Evolutionary conservation across 2,888 invertebrate genomes (phyloP), one percentile per base, ranked within the genome.

Genomic region (Masnerella sp.): DNA sequence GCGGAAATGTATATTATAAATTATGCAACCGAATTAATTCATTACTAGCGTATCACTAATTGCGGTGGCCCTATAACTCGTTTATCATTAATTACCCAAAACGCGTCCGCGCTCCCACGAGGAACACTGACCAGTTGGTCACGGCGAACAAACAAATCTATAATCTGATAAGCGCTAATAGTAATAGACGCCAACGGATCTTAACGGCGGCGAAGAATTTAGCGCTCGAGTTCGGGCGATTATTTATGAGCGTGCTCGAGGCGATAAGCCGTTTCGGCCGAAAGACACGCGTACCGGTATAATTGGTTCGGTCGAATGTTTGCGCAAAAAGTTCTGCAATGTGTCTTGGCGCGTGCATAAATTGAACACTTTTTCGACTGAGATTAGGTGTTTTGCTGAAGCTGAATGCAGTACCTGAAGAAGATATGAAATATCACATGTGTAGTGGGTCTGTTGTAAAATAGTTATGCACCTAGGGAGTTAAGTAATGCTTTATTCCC

Each of bases 131-230:
- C 62, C 49, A 49, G 62, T 70, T 56, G 34, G 56, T 18, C 30
- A 14, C 56, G 49, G 51, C 38, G 62, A 56, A 58, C 70, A 70
- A 71, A 71, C 64, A 65, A 71, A 65, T 71, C 71, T 59, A 65
- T 71, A 59, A 71, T 45, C 65, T 45, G 71, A 71, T 71, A 47
- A 62, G 22, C 42, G 45, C 30, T 47, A 52, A 65, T 58, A 54
- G 72, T 52, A 59, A 52, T 45, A 58, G 54, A 72, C 61, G 42
- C 52, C 14, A 59, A 28, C 52, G 52, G 43, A 65, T 72, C 71
- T 71, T 65, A 65, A 72, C 56, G 47, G 18, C 54, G 12, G 15
- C 36, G 59, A 34, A 52, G 71, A 61, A 64, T 69, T 74, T 69
- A 64, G 22, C 22, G 36, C 22, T 43, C 38, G 9, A 47, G 38